Evolutionary conservation across 2,888 invertebrate species (phyloP).

Genomic region (Pollenia amentaria): DNA sequence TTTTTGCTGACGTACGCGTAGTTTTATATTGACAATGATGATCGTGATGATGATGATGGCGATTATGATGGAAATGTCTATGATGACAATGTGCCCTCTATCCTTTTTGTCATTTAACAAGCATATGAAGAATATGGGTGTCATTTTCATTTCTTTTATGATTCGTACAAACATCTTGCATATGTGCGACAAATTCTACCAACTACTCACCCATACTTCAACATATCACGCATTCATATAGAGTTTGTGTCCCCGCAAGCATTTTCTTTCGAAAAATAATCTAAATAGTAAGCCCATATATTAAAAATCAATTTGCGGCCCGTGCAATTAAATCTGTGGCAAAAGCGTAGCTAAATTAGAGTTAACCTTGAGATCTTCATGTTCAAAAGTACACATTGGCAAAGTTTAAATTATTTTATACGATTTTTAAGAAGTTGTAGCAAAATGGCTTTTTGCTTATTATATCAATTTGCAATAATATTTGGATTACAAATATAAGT

Average conservation of each 20-base stretch:
- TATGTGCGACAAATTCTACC: slow-evolving; percentile 34
- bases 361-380: too few species aligned
- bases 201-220: neutral
- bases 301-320: too few species aligned
- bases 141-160: slow-evolving; percentile 27
- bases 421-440: too few species aligned
- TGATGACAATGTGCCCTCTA: slow-evolving; percentile 36
- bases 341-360: too few species aligned
- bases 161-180: slow-evolving; percentile 12
- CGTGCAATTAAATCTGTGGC: too few species aligned
- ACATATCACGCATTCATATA: slow-evolving; percentile 5
- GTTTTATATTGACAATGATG: slow-evolving; percentile 34
- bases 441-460: too few species aligned
- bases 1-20: slow-evolving; percentile 63
- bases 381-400: too few species aligned
- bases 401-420: too few species aligned
- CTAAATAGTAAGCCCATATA: too few species aligned
- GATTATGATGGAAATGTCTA: neutral
- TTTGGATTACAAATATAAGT: too few species aligned
- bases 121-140: slow-evolving; percentile 33
- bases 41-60: slow-evolving; percentile 25
- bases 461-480: too few species aligned
- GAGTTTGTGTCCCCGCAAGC: neutral
- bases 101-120: slow-evolving; percentile 50
- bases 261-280: too few species aligned